phyloP scores from a whole-genome alignment of 1,140 invertebrate species.

The Coenobita brevimanus region DNA sequence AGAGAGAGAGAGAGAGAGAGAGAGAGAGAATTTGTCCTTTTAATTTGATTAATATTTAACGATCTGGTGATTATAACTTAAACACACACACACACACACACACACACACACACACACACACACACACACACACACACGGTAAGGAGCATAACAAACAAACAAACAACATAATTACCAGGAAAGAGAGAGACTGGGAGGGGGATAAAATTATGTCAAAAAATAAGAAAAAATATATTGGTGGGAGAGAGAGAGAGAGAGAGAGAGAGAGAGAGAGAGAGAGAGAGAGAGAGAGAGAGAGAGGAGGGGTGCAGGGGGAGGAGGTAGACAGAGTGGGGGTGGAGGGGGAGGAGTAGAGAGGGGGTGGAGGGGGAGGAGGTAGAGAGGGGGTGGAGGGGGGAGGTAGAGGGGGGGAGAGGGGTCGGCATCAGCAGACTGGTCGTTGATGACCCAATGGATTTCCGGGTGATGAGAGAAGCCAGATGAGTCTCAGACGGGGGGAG shows the following conservation, averaged over 20 bases:
- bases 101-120: too few species aligned
- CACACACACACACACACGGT: too few species aligned
- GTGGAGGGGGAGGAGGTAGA: not conserved
- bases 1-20: too few species aligned
- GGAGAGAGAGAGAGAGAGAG: not conserved
- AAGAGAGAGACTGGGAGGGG: too few species aligned
- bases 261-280: not conserved
- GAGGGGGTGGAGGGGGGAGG: not conserved
- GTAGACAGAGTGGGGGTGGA: not conserved
- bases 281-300: not conserved
- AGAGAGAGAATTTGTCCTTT: too few species aligned
- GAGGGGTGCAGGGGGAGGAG: not conserved
- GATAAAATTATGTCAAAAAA: too few species aligned
- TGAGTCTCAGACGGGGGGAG: slow-evolving; percentile 6
- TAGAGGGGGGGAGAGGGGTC: not conserved
- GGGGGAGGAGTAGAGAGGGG: not conserved
- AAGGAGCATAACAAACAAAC: too few species aligned
- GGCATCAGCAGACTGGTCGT: slow-evolving; percentile 46
- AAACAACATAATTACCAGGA: too few species aligned
- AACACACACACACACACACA: too few species aligned
- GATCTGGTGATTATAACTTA: too few species aligned
- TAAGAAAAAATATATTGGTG: too few species aligned
- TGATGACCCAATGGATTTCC: slow-evolving; percentile 63
- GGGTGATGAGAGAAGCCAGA: slow-evolving; percentile 56
- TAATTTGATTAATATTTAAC: too few species aligned